Evolutionary conservation across 1,140 invertebrate genomes (phyloP).

Genomic region (Zaprionus ornatus): DNA sequence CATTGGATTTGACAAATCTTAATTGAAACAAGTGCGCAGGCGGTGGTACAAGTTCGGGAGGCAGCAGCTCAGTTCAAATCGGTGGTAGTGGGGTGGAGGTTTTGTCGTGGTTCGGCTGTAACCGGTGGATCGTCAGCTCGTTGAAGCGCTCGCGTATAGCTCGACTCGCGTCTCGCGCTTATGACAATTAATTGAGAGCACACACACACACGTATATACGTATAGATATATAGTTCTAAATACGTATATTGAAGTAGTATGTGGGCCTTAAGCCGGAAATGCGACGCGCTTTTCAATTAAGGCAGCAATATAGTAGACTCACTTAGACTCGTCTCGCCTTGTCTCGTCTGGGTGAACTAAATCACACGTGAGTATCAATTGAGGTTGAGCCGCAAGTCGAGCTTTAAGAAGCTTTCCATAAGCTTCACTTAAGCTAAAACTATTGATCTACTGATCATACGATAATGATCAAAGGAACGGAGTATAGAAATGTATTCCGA

Average conservation of each 20-base stretch:
- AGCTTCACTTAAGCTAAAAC: neutral
- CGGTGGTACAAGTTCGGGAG: conserved; percentile 4
- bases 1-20: conserved; percentile 78
- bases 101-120: conserved; percentile 21
- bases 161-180: conserved; percentile 40
- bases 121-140: conserved; percentile 15
- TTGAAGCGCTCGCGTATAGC: conserved; percentile 1
- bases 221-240: conserved; percentile 21
- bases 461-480: too few species aligned
- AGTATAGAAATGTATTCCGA: neutral
- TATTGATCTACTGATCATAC: neutral
- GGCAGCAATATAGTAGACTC: conserved; percentile 19
- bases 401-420: neutral
- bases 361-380: conserved; percentile 14
- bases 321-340: conserved; percentile 4
- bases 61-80: neutral
- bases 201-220: conserved; percentile 1
- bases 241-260: conserved; percentile 11
- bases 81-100: too few species aligned
- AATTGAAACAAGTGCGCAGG: conserved; percentile 75
- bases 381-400: neutral
- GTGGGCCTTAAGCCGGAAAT: conserved; percentile 65
- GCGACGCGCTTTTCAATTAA: conserved; percentile 81
- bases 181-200: conserved; percentile 71
- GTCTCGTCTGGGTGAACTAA: conserved; percentile 32